Base-by-base conservation (phyloP, 2,113 vertebrate genomes). In the Suncus etruscus region DNA sequence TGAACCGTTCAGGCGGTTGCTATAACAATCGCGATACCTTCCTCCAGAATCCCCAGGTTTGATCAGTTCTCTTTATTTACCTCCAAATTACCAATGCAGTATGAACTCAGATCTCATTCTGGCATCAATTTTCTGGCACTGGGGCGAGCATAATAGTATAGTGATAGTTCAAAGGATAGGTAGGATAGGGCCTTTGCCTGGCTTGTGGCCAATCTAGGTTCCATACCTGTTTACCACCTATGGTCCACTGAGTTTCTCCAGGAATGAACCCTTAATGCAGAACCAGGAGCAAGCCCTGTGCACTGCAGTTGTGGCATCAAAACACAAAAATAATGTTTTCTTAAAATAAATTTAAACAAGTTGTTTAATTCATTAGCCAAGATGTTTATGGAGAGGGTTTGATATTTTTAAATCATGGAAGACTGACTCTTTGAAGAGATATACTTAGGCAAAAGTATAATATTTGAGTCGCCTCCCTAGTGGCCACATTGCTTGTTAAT, bases 11-110 rank as follows among this genome's bases (percentile, higher is more conserved):
- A 5, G 99, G 99, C 0, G 99, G 99, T 78, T 99, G 99, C 87
- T 98, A 98, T 20, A 99, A 99, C 96, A 97, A 99, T 96, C 98
- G 58, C 87, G 96, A 91, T 1, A 99, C 98, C 22, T 99, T 99
- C 96, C 97, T 99, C 69, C 99, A 99, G 97, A 99, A 99, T 96
- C 99, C 99, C n/a, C 99, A 99, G 99, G 99, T 99, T 85, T 78
- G 93, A 94, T 31, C 78, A 81, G 31, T 73, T 74, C 10, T 51
- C 88, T 69, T 75, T 25, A 48, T 77, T 92, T 89, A 11, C 29
- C 50, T 90, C 27, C 11, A 69, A 32, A 20, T 86, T 91, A 51
- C 65, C 6, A 70, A 91, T 39, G 18, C 51, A 65, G 27, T 89
- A 73, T 66, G 12, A 94, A 83, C 11, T 25, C 32, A 69, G 29